Evolutionary conservation across 2,888 invertebrate species (phyloP).

Genomic region (Hypena proboscidalis): DNA sequence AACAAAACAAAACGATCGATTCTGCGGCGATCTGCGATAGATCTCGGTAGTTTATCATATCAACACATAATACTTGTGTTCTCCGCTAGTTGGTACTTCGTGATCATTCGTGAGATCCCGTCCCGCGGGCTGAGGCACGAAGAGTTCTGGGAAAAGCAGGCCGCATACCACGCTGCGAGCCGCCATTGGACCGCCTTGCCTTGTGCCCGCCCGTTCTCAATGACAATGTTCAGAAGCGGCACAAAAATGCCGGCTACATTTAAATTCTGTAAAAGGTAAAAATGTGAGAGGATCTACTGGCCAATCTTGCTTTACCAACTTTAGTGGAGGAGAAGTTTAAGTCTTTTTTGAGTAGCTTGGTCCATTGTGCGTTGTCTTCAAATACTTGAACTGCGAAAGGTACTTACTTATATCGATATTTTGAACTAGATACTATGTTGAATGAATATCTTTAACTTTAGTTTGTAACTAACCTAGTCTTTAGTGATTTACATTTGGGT

Average conservation of each 20-base stretch:
- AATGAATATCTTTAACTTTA: too few species aligned
- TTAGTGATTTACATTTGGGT: too few species aligned
- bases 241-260: constrained; percentile 3
- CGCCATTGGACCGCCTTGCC: constrained; percentile 66
- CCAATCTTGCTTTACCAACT: too few species aligned
- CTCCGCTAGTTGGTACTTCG: constrained; percentile 35
- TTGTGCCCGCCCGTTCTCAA: constrained; percentile 54
- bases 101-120: constrained; percentile 57
- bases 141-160: constrained; percentile 81
- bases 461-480: too few species aligned
- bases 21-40: neutral
- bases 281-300: too few species aligned
- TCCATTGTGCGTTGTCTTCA: too few species aligned
- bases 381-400: too few species aligned
- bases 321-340: too few species aligned
- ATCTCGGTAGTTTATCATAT: constrained; percentile 23
- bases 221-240: constrained; percentile 52
- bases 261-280: too few species aligned
- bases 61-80: constrained; percentile 31
- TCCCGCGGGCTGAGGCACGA: constrained; percentile 49
- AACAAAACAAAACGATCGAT: neutral
- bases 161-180: constrained; percentile 74
- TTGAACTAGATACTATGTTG: too few species aligned
- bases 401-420: too few species aligned
- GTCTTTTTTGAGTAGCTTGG: too few species aligned